A percentile compares a stretch with the other conserved stretches of the same genome.
These are phyloP conservation scores for Callipepla squamata DNA, from an alignment of 2,113 vertebrate species.

Conservation along the genomic window DNA sequence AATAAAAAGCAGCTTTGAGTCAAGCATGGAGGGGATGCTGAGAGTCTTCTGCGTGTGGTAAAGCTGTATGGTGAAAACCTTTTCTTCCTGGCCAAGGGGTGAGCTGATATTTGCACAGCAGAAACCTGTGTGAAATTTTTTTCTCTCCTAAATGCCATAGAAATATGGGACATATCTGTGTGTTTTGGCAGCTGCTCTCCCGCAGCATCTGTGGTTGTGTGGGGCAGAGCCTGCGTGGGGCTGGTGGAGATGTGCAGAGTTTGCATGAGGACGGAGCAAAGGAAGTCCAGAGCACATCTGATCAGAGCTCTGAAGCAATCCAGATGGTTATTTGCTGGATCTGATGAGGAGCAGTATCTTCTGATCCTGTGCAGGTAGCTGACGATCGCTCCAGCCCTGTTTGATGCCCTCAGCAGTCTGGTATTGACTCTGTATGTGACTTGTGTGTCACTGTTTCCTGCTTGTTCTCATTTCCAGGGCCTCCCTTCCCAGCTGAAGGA, in stretches of 20 bases:
- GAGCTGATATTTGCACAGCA: background rate
- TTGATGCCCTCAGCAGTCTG: background rate
- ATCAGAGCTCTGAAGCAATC: background rate
- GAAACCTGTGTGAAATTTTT: background rate
- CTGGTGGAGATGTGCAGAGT: background rate
- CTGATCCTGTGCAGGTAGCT: background rate
- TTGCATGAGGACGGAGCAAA: background rate
- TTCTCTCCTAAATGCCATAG: background rate
- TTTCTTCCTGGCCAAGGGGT: background rate
- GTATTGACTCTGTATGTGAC: background rate
- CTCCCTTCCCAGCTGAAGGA: background rate
- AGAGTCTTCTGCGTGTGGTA: background rate
- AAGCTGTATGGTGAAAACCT: background rate
- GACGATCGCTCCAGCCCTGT: accelerated
- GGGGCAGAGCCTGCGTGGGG: background rate
- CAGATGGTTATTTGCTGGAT: background rate
- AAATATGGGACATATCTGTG: background rate
- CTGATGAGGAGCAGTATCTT: background rate
- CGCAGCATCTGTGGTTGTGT: accelerated
- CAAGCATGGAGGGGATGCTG: background rate
- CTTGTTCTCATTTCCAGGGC: conserved; percentile 51
- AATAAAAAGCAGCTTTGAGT: conserved; percentile 44
- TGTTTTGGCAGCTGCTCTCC: background rate
- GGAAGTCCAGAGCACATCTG: background rate
- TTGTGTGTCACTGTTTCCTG: conserved; percentile 10